A percentile compares a stretch with the other conserved stretches of the same genome.
Conservation (phyloP, 2,797 vertebrate species). For the Mallotus villosus region DNA sequence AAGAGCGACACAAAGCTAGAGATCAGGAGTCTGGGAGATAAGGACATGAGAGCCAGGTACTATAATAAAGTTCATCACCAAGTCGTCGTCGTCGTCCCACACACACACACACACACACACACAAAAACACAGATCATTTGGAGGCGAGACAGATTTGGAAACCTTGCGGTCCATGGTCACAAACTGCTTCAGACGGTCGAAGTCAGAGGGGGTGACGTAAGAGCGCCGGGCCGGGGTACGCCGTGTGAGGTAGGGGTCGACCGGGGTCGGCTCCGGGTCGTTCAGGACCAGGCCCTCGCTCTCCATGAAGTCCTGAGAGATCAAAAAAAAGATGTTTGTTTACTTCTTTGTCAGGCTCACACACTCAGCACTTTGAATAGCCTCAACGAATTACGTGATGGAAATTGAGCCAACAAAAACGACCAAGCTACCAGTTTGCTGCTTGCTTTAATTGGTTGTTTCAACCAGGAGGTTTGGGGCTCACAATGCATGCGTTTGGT, state of each 20-base stretch:
- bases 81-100: too few species aligned
- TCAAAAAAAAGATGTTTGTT: neutral
- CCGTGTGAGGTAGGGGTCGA: slow-evolving; percentile 76
- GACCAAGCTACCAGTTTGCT: too few species aligned
- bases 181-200: slow-evolving; percentile 80
- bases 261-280: slow-evolving; percentile 77
- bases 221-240: slow-evolving; percentile 54
- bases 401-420: neutral
- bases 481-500: too few species aligned
- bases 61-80: neutral
- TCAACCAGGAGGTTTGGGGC: too few species aligned
- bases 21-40: neutral
- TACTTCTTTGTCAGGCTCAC: slow-evolving; percentile 17
- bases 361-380: neutral
- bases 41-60: neutral
- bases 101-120: too few species aligned
- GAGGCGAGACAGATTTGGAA: slow-evolving; percentile 9
- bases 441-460: too few species aligned
- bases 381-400: neutral
- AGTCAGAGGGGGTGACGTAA: slow-evolving; percentile 67
- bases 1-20: neutral
- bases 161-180: slow-evolving; percentile 88
- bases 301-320: slow-evolving; percentile 87
- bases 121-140: too few species aligned
- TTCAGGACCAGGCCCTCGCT: slow-evolving; percentile 90